Percentiles rank a stretch among this genome's conserved stretches.
Conservation (phyloP, 2,888 invertebrate genomes). For the Tupiocoris notatus region DNA sequence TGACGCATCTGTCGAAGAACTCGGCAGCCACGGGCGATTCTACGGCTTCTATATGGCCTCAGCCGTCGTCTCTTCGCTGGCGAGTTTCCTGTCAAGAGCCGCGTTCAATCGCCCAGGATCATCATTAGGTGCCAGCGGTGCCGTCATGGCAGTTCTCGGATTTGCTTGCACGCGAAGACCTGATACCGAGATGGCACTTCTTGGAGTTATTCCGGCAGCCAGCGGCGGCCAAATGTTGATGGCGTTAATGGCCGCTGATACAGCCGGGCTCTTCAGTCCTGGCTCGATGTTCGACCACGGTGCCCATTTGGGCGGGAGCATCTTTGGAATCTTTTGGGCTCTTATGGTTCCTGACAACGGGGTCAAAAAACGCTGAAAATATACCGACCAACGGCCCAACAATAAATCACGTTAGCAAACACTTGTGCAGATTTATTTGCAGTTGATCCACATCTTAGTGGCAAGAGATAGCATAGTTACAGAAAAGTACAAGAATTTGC, state of each 20-base stretch:
- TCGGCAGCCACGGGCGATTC: constrained; percentile 21
- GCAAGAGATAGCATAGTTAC: no score
- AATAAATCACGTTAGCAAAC: no score
- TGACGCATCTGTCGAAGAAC: not conserved
- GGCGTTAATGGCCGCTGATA: constrained; percentile 10
- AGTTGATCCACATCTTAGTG: no score
- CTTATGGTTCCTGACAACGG: no score
- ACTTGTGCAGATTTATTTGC: no score
- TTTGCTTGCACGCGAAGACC: constrained; percentile 3
- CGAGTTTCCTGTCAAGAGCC: constrained; percentile 14
- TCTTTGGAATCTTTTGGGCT: constrained; percentile 30
- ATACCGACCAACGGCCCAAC: no score
- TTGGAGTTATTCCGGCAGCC: constrained; percentile 1
- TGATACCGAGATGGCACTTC: not conserved
- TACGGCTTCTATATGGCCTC: constrained; percentile 11
- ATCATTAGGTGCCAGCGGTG: constrained; percentile 20
- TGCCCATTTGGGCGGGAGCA: constrained; percentile 12
- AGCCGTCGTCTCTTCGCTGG: constrained; percentile 1
- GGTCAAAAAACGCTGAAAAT: no score
- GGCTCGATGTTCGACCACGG: constrained; percentile 28
- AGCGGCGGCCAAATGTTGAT: constrained; percentile 5
- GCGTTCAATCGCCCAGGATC: constrained; percentile 16
- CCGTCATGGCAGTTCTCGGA: constrained; percentile 18
- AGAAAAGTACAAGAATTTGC: no score
- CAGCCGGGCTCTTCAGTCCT: not conserved